Percentiles rank a stretch among this genome's conserved stretches.
These are phyloP conservation scores for Sebastes alutus DNA, from an alignment of 2,797 vertebrate species.

Conservation along the genomic window DNA sequence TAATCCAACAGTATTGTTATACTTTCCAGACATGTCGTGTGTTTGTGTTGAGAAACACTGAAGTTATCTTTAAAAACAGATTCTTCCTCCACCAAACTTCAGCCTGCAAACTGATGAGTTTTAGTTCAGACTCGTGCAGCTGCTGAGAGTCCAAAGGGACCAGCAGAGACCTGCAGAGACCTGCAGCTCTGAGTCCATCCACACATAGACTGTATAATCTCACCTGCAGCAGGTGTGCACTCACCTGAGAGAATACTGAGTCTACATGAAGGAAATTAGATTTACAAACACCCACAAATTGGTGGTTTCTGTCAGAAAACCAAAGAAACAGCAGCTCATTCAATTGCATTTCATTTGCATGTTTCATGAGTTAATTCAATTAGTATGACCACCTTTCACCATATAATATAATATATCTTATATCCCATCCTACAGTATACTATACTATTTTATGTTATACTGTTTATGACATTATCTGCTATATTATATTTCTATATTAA, in stretches of 20 bases:
- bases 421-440: neutral
- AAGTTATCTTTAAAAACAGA: neutral
- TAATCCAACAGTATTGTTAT: neutral
- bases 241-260: neutral
- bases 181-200: too few species aligned
- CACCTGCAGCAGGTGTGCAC: neutral
- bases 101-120: neutral
- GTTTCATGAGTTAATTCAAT: neutral
- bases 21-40: neutral
- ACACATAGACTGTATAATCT: too few species aligned
- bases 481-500: neutral
- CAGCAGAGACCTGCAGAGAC: too few species aligned
- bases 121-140: neutral
- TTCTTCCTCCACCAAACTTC: neutral
- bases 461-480: neutral
- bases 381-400: neutral
- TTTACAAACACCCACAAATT: neutral
- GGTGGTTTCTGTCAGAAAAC: neutral
- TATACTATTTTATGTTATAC: neutral
- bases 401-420: neutral
- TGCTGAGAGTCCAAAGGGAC: neutral
- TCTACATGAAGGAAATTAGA: neutral
- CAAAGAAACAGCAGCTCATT: neutral
- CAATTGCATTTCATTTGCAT: neutral
- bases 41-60: neutral